A percentile compares a stretch with the other conserved stretches of the same genome.
Conservation (phyloP, 2,113 vertebrate species). For the Chloropsis cyanopogon region DNA sequence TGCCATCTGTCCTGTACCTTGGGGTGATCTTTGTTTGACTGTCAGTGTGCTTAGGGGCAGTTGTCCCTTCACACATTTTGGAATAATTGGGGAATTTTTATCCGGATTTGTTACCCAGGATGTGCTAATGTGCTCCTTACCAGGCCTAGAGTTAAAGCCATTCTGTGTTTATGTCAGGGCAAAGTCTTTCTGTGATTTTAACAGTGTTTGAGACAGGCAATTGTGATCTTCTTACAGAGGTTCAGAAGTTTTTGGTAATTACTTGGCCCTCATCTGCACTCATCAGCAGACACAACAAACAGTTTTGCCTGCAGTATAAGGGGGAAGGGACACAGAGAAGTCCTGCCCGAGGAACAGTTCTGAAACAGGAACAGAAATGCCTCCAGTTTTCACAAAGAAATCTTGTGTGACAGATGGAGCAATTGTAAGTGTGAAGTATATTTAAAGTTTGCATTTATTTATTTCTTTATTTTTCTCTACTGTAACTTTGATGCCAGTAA, state of each 20-base stretch:
- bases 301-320: neutral
- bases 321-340: neutral
- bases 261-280: neutral
- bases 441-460: neutral
- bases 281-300: neutral
- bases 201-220: neutral
- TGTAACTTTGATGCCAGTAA: neutral
- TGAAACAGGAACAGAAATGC: neutral
- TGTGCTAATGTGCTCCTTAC: neutral
- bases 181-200: neutral
- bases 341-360: neutral
- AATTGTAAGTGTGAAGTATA: neutral
- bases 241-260: neutral
- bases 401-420: neutral
- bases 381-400: neutral
- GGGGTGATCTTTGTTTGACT: neutral
- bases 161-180: neutral
- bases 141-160: neutral
- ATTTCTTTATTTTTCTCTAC: neutral
- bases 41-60: fast-evolving
- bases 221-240: neutral
- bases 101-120: neutral
- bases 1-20: neutral
- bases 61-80: neutral
- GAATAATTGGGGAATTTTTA: neutral